Percentiles rank a stretch among this genome's conserved stretches.
Evolutionary conservation across 2,888 invertebrate species (phyloP).

Genomic region (Drosophila rubida): DNA sequence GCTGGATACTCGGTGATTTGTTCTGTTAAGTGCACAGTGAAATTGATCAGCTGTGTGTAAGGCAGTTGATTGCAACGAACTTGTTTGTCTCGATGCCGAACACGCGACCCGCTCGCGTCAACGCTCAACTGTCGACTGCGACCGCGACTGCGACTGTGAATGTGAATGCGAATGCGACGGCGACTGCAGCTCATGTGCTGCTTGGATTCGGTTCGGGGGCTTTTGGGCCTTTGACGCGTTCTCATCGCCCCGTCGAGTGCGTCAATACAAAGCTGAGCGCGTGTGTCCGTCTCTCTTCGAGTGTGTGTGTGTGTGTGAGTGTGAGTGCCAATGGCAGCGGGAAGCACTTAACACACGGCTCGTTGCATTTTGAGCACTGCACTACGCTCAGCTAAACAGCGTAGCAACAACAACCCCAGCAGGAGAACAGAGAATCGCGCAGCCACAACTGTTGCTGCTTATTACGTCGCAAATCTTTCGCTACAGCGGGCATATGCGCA

Average conservation of each 20-base stretch:
- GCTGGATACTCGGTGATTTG: neutral
- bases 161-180: slow-evolving; percentile 24
- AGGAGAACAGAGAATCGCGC: slow-evolving; percentile 10
- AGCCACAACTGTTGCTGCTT: slow-evolving; percentile 70
- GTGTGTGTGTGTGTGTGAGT: slow-evolving; percentile 19
- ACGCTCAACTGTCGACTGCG: slow-evolving; percentile 40
- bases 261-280: slow-evolving; percentile 68
- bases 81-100: slow-evolving; percentile 11
- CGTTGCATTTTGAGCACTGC: slow-evolving; percentile 65
- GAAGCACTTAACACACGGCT: slow-evolving; percentile 55
- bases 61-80: neutral
- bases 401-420: neutral
- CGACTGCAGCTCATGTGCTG: slow-evolving; percentile 30
- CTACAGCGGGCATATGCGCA: slow-evolving; percentile 5
- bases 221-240: slow-evolving; percentile 39
- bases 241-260: slow-evolving; percentile 54
- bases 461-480: slow-evolving; percentile 33
- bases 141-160: slow-evolving; percentile 23
- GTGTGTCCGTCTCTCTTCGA: slow-evolving; percentile 38
- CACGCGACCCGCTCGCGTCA: slow-evolving; percentile 52
- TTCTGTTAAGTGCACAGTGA: neutral
- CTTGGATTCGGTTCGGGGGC: slow-evolving; percentile 12
- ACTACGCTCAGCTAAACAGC: slow-evolving; percentile 44
- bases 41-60: slow-evolving; percentile 3
- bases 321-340: slow-evolving; percentile 50